Percentiles rank a stretch among this genome's conserved stretches.
These are phyloP conservation scores for Rhingia campestris DNA, from an alignment of 2,888 invertebrate species.

Conservation along the genomic window DNA sequence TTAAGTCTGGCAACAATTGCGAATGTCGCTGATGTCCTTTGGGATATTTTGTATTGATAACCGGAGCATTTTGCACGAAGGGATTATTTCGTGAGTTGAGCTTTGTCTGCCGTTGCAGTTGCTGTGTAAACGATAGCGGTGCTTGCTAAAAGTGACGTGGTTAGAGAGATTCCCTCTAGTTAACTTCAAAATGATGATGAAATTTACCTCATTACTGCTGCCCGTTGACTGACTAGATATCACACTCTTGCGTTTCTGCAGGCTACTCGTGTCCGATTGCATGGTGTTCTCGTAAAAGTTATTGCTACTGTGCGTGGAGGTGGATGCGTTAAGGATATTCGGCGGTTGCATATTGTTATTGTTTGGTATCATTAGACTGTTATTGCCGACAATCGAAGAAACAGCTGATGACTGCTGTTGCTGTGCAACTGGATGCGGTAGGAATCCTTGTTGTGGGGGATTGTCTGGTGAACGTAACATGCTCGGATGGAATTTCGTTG, in stretches of 20 bases:
- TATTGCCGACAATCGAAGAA: slow-evolving; percentile 79
- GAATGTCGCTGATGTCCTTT: slow-evolving; percentile 80
- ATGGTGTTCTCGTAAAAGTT: slow-evolving; percentile 83
- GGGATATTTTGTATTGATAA: slow-evolving; percentile 80
- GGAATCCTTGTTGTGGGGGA: slow-evolving; percentile 79
- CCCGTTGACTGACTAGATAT: slow-evolving; percentile 83
- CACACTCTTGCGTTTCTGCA: slow-evolving; percentile 83
- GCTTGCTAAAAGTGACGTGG: slow-evolving; percentile 79
- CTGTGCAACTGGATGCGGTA: slow-evolving; percentile 73
- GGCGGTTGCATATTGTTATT: slow-evolving; percentile 78
- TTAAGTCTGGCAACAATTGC: slow-evolving; percentile 82
- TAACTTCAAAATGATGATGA: neutral
- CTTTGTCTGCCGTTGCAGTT: slow-evolving; percentile 87
- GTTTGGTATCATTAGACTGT: slow-evolving; percentile 76
- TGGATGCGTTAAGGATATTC: slow-evolving; percentile 81
- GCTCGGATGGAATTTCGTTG: slow-evolving; percentile 81
- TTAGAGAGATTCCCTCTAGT: neutral
- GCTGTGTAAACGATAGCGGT: slow-evolving; percentile 95
- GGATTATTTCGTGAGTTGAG: slow-evolving; percentile 82
- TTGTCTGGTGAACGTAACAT: slow-evolving; percentile 82
- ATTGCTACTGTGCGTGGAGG: slow-evolving; percentile 83
- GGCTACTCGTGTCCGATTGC: slow-evolving; percentile 83
- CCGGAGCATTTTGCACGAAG: slow-evolving; percentile 79
- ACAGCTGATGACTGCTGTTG: slow-evolving; percentile 76
- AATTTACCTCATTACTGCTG: slow-evolving; percentile 83